Evolutionary conservation across 2,797 vertebrate species (phyloP).

Genomic region (Paguma larvata): DNA sequence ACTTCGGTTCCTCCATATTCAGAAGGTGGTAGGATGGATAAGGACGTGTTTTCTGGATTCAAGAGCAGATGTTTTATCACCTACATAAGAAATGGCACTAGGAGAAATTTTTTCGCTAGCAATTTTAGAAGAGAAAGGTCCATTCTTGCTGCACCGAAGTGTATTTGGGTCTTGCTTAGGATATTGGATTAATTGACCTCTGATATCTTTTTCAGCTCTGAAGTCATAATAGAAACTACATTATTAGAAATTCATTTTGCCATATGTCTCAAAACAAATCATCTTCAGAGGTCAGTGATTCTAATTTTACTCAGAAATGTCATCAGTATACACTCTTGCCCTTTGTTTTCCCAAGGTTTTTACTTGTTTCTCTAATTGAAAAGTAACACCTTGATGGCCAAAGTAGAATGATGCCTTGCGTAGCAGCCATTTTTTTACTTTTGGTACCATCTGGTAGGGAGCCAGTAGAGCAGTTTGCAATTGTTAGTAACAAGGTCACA

Average conservation of each 20-base stretch:
- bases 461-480: not conserved
- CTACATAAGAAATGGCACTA: not conserved
- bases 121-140: not conserved
- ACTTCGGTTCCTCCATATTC: not conserved
- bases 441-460: not conserved
- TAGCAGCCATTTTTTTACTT: not conserved
- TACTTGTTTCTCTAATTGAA: slow-evolving; percentile 49
- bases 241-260: slow-evolving; percentile 38
- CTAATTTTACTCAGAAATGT: slow-evolving; percentile 58
- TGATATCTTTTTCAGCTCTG: not conserved
- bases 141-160: not conserved
- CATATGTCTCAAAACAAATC: slow-evolving; percentile 27
- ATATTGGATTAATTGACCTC: not conserved
- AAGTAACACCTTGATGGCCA: not conserved
- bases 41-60: not conserved
- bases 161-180: not conserved
- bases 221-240: not conserved
- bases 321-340: not conserved
- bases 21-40: not conserved
- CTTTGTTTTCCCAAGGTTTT: slow-evolving; percentile 42
- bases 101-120: not conserved
- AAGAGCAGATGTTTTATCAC: not conserved
- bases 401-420: not conserved
- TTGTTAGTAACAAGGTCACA: not conserved
- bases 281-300: slow-evolving; percentile 47